Base-by-base conservation (phyloP, 2,113 vertebrate genomes). In the Abramis brama region DNA sequence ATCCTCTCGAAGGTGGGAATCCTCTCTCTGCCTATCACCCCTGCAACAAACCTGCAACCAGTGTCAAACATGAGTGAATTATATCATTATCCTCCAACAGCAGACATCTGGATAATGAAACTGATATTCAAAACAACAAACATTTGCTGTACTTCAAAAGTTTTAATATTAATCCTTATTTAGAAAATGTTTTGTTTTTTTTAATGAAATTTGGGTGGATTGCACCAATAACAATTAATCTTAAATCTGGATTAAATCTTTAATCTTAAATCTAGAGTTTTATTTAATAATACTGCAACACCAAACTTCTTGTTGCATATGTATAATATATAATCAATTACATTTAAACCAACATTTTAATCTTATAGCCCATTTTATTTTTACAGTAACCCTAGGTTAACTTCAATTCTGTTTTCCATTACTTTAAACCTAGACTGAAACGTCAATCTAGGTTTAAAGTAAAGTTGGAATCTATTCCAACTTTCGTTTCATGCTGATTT, bases 1-100 rank as follows among this genome's bases (percentile, higher is more conserved):
- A 99, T 99, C 86, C 98, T 95, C 93, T 99, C 98, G 79, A 99
- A 99, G 0, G 95, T 98, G 66, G 98, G 98, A 88, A 99, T 97
- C 6, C 97, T 95, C 90, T 99, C 98, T 4, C 98, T 96, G 88
- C 95, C 96, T 82, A 99, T 99, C 74, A 99, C 98, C 0, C 98
- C 98, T 1, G 98, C 98, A 88, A 99, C 97, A 89, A 99, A 99
- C 87, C 98, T 99, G 88, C 0, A 73, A 77, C 19, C 11, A 43
- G 27, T 1, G 39, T 11, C 6, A 71, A 79, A 71, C 39, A 13
- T 74, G 21, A 57, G 33, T 23, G 33, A 39, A 43, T 39, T 33
- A 36, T 6, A 23, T 71, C 19, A 23, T 19, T 23, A 43, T 68
- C 6, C 30, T 21, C 17, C 17, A 68, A 68, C 27, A 36, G 30